Conservation (phyloP, 1,140 invertebrate species). For the Zaprionus lachaisei region DNA sequence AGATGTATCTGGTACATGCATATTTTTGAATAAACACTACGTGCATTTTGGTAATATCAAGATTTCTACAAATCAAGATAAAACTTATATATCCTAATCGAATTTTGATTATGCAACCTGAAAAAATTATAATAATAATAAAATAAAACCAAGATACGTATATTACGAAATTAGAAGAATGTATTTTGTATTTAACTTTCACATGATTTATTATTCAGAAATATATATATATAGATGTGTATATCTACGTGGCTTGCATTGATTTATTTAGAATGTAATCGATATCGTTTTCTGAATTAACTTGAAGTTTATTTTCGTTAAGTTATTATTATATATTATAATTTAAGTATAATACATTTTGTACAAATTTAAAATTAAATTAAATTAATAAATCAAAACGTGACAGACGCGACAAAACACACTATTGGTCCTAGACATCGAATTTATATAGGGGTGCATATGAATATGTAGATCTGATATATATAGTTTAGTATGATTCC, state of each 20-base stretch:
- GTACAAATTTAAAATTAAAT: constrained; percentile 79
- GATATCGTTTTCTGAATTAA: constrained; percentile 51
- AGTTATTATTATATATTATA: constrained; percentile 67
- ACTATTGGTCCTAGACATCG: constrained; percentile 63
- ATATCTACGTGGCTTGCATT: constrained; percentile 45
- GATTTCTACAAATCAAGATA: too few species aligned
- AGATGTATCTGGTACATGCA: constrained; percentile 32
- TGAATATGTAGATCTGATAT: constrained; percentile 15
- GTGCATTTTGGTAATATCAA: background rate
- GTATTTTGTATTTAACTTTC: constrained; percentile 26
- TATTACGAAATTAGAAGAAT: constrained; percentile 37
- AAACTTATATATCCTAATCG: too few species aligned
- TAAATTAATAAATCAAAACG: constrained; percentile 65
- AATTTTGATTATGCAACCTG: background rate
- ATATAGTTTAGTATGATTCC: background rate
- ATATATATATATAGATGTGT: constrained; percentile 32
- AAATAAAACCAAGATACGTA: constrained; percentile 26
- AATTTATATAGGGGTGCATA: constrained; percentile 18
- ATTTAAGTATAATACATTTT: constrained; percentile 83
- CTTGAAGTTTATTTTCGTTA: constrained; percentile 74
- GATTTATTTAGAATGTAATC: constrained; percentile 26
- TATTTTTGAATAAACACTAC: constrained; percentile 20
- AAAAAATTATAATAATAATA: background rate
- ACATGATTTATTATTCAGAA: constrained; percentile 51
- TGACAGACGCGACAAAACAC: constrained; percentile 48